Evolutionary conservation across 2,888 invertebrate species (phyloP).

Genomic region (Brachypalpus laphriformis): DNA sequence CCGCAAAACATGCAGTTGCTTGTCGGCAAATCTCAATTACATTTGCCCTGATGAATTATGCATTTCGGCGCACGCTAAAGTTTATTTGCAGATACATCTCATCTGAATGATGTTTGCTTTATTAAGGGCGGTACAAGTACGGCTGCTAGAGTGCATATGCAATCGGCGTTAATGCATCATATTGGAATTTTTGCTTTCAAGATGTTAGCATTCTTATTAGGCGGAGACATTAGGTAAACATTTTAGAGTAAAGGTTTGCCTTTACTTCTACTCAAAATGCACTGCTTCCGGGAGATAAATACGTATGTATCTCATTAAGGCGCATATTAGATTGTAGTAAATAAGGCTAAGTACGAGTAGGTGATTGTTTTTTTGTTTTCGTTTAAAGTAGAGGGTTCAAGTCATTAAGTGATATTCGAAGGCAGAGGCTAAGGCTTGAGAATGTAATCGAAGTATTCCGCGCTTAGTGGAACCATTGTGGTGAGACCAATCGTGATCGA

Average conservation of each 20-base stretch:
- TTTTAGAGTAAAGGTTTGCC: slow-evolving; percentile 44
- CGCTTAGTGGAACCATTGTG: too few relatives aligned
- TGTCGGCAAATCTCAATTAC: slow-evolving; percentile 73
- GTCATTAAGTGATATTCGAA: too few relatives aligned
- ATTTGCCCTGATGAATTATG: slow-evolving; percentile 75
- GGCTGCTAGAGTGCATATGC: slow-evolving; percentile 16
- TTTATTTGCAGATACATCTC: slow-evolving; percentile 76
- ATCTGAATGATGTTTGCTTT: slow-evolving; percentile 73
- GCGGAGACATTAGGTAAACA: slow-evolving; percentile 40
- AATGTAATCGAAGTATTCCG: too few relatives aligned
- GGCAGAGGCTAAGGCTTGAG: too few relatives aligned
- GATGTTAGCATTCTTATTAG: slow-evolving; percentile 57
- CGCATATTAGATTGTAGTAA: slow-evolving; percentile 45
- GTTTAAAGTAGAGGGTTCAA: not conserved
- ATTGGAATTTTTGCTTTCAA: slow-evolving; percentile 45
- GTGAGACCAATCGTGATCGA: too few relatives aligned
- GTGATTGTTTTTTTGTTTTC: not conserved
- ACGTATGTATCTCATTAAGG: slow-evolving; percentile 56
- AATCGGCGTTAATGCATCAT: not conserved
- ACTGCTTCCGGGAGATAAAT: slow-evolving; percentile 2
- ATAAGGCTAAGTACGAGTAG: not conserved
- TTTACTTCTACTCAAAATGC: slow-evolving; percentile 3
- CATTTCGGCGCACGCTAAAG: slow-evolving; percentile 68
- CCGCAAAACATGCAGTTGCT: slow-evolving; percentile 66
- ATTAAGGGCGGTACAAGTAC: slow-evolving; percentile 22